These are phyloP conservation scores for Epirrita christyi DNA, from an alignment of 2,888 invertebrate genomes.

Conservation along the genomic window DNA sequence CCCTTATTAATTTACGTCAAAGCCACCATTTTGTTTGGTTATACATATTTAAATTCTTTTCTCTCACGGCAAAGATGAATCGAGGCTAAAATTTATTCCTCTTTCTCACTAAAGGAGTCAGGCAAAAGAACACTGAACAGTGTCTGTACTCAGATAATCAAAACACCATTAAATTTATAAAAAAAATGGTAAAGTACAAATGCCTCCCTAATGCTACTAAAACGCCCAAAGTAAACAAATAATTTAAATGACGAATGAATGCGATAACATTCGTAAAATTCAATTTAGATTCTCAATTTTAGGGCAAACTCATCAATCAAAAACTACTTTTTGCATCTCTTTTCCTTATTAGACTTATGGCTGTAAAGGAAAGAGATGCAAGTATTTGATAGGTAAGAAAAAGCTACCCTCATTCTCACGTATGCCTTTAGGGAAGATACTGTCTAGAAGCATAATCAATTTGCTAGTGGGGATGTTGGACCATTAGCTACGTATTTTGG, in stretches of 20 bases:
- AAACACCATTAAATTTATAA: too few species aligned
- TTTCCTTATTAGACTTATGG: slow-evolving; percentile 30
- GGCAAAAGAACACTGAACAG: too few species aligned
- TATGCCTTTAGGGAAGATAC: slow-evolving; percentile 52
- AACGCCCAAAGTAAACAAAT: slow-evolving; percentile 59
- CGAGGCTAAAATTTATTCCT: too few species aligned
- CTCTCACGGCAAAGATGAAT: too few species aligned
- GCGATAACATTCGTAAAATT: slow-evolving; percentile 53
- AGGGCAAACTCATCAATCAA: slow-evolving; percentile 68
- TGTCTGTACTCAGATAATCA: too few species aligned
- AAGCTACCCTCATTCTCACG: slow-evolving; percentile 54
- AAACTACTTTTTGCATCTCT: slow-evolving; percentile 40
- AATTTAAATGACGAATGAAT: slow-evolving; percentile 51
- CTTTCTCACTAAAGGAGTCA: too few species aligned
- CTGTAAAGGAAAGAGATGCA: slow-evolving; percentile 30
- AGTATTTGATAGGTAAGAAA: slow-evolving; percentile 26
- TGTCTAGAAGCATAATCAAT: slow-evolving; percentile 60
- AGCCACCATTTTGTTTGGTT: too few species aligned
- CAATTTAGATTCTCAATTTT: slow-evolving; percentile 61
- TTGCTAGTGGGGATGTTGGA: slow-evolving; percentile 35
- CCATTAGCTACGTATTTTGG: neutral
- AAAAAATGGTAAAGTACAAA: neutral
- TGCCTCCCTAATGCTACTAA: slow-evolving; percentile 21
- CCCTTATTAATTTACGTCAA: too few species aligned
- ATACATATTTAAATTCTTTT: too few species aligned